Percentiles rank a stretch among this genome's conserved stretches.
Conservation (phyloP, 2,888 invertebrate species). For the Drosophila neotestacea region DNA sequence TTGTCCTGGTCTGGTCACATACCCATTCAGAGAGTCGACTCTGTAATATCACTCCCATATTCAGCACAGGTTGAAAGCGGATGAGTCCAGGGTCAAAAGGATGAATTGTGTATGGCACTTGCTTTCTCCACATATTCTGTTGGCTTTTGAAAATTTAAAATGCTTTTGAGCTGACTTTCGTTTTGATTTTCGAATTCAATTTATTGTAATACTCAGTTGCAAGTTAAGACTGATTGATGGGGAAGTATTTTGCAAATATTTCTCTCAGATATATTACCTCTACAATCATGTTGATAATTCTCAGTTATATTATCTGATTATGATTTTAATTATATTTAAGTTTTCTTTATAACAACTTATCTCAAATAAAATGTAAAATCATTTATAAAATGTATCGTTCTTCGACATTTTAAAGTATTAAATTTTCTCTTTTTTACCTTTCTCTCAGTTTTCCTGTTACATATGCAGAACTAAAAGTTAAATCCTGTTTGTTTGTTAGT, state of each 20-base stretch:
- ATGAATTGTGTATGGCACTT: slow-evolving; percentile 4
- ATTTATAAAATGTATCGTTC: too few species aligned
- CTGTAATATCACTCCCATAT: slow-evolving; percentile 27
- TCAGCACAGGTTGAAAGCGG: background rate
- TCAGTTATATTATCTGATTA: too few species aligned
- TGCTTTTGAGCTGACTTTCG: slow-evolving; percentile 32
- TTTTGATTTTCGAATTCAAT: background rate
- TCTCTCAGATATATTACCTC: too few species aligned
- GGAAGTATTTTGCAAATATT: background rate
- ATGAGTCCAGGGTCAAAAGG: slow-evolving; percentile 20
- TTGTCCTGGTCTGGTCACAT: slow-evolving; percentile 48
- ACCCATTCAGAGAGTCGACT: slow-evolving; percentile 3
- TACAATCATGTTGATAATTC: too few species aligned
- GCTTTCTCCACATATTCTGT: background rate
- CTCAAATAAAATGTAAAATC: too few species aligned
- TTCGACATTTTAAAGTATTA: background rate
- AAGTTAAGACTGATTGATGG: background rate
- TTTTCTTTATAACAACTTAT: too few species aligned
- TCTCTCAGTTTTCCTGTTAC: background rate
- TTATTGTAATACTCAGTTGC: too few species aligned
- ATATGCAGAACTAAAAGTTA: background rate
- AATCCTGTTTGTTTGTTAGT: slow-evolving; percentile 10
- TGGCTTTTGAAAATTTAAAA: slow-evolving; percentile 30
- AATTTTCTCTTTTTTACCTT: background rate
- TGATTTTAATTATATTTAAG: too few species aligned